Percentiles rank a stretch among this genome's conserved stretches.
These are phyloP conservation scores for Daboia siamensis DNA, from an alignment of 2,113 vertebrate genomes.

Conservation along the genomic window DNA sequence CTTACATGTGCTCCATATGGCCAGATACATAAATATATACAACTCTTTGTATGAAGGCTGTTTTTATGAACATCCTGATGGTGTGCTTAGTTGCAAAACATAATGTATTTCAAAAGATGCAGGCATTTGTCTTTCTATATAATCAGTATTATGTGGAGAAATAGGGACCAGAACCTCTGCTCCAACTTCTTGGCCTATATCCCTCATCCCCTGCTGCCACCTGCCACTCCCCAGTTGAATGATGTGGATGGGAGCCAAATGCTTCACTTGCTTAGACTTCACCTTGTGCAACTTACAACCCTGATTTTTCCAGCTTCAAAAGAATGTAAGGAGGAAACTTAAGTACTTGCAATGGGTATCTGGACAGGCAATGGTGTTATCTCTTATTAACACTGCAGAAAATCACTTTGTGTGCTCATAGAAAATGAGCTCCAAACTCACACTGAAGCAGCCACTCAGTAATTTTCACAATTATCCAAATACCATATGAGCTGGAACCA, in stretches of 20 bases:
- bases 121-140: background rate
- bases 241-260: background rate
- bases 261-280: background rate
- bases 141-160: background rate
- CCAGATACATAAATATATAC: background rate
- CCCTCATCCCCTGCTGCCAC: background rate
- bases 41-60: background rate
- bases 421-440: background rate
- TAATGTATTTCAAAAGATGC: background rate
- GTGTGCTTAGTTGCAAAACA: background rate
- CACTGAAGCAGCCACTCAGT: background rate
- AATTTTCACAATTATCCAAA: background rate
- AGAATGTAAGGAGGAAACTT: background rate
- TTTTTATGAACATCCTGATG: background rate
- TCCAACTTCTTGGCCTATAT: background rate
- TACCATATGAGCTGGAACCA: background rate
- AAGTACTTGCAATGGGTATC: background rate
- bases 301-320: background rate
- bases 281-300: background rate
- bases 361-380: background rate
- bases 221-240: background rate
- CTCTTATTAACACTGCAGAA: background rate
- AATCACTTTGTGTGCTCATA: background rate
- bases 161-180: background rate
- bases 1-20: background rate